Percentiles rank a stretch among this genome's conserved stretches.
Conservation (phyloP, 2,113 vertebrate species). For the Oryzias melastigma region DNA sequence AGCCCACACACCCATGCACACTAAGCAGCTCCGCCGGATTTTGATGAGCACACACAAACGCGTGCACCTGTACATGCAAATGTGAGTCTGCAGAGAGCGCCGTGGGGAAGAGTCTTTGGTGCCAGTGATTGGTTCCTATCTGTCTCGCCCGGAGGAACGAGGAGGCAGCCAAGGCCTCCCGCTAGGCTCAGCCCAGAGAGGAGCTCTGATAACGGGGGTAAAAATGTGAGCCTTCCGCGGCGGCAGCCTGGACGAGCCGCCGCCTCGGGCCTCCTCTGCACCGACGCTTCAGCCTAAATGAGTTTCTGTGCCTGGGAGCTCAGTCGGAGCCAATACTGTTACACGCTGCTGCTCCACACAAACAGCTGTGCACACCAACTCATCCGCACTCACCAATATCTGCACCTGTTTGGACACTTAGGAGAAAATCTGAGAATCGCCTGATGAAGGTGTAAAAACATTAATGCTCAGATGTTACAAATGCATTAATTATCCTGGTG, state of each 20-base stretch:
- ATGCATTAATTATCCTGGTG: conserved; percentile 67
- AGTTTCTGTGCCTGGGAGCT: conserved; percentile 64
- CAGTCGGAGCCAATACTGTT: conserved; percentile 20
- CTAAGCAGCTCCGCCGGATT: conserved; percentile 44
- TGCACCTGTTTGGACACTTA: conserved; percentile 44
- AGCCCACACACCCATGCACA: conserved; percentile 36
- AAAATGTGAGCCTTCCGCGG: conserved; percentile 45
- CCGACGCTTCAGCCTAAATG: conserved; percentile 55
- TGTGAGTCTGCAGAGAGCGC: conserved; percentile 48
- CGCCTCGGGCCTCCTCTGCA: conserved; percentile 48
- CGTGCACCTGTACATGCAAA: conserved; percentile 65
- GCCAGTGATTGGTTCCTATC: conserved; percentile 68
- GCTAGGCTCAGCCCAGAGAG: conserved; percentile 55
- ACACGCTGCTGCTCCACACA: conserved; percentile 16
- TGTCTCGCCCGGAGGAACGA: conserved; percentile 54
- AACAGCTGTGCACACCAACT: not conserved
- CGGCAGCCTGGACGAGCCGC: conserved; percentile 46
- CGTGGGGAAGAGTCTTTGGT: conserved; percentile 45
- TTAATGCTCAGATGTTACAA: conserved; percentile 56
- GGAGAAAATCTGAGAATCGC: conserved; percentile 50
- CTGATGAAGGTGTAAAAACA: conserved; percentile 53
- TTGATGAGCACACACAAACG: conserved; percentile 44
- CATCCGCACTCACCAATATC: conserved; percentile 12
- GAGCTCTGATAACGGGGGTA: conserved; percentile 63
- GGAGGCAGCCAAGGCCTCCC: conserved; percentile 46